Evolutionary conservation across 23 tunicate species (phyloP), one percentile per base, ranked within the genome.

Genomic region (Styela clava): DNA sequence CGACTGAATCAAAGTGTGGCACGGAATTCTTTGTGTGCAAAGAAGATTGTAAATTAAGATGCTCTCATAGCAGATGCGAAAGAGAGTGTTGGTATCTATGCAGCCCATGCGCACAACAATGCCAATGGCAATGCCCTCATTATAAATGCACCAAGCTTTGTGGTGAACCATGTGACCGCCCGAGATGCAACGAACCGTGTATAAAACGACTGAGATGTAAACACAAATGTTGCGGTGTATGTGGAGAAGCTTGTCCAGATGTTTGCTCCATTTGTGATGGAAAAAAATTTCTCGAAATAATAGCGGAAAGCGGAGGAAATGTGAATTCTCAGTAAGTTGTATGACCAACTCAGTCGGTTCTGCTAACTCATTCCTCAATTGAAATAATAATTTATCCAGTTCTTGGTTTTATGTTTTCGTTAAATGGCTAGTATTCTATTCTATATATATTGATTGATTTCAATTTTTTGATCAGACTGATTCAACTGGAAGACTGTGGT

Each of bases 401-500:
- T n/a, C n/a, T n/a, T n/a, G n/a, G n/a, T n/a, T n/a, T n/a, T n/a
- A n/a, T n/a, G n/a, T n/a, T n/a, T n/a, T n/a, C n/a, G n/a, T n/a
- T n/a, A n/a, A n/a, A n/a, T n/a, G n/a, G n/a, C n/a, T n/a, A n/a
- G n/a, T n/a, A n/a, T n/a, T n/a, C n/a, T n/a, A n/a, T n/a, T n/a
- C n/a, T n/a, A n/a, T n/a, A n/a, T n/a, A n/a, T n/a, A n/a, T n/a
- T n/a, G n/a, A n/a, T n/a, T n/a, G n/a, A n/a, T n/a, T n/a, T n/a
- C n/a, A n/a, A n/a, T n/a, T n/a, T n/a, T n/a, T n/a, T n/a, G n/a
- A n/a, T n/a, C 71, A 88, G 94, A 24, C 84, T 88, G 71, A 87
- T 88, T 19, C 65, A 88, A 65, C 78, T 88, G 82, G 34, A 51
- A 23, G 88, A 88, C 23, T 88, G 94, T 72, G 74, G 82, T 5